These are phyloP conservation scores for Proterorhinus semilunaris DNA, from an alignment of 2,113 vertebrate genomes.

Conservation along the genomic window DNA sequence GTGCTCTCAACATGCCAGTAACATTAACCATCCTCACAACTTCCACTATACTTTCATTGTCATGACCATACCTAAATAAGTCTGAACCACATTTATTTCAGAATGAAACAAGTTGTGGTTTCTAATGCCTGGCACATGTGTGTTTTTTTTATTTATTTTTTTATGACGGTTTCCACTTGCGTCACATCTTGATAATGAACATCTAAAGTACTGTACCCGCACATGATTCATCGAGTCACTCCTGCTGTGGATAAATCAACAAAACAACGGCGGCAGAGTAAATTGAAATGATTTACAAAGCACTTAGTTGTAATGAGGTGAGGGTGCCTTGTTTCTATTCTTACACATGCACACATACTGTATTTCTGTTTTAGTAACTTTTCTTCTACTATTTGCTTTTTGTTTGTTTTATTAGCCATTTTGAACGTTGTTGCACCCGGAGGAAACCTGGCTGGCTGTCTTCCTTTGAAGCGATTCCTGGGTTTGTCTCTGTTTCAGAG, in stretches of 20 bases:
- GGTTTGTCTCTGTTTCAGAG: too few relatives aligned
- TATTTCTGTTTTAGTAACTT: slow-evolving; percentile 1
- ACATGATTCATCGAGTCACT: slow-evolving; percentile 11
- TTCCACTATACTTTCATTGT: neutral
- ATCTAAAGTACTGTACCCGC: neutral
- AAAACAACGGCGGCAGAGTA: slow-evolving; percentile 8
- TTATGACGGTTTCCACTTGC: neutral
- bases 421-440: slow-evolving; percentile 1
- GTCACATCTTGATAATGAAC: neutral
- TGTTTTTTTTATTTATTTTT: neutral
- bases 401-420: neutral
- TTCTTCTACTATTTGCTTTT: neutral
- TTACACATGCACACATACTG: slow-evolving; percentile 16
- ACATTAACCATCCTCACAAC: neutral
- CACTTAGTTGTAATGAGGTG: slow-evolving; percentile 12
- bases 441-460: too few relatives aligned
- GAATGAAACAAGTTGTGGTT: slow-evolving; percentile 1
- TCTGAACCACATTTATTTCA: neutral
- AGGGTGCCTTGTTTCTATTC: slow-evolving; percentile 8
- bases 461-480: too few relatives aligned
- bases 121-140: neutral
- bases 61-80: neutral
- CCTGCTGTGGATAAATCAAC: neutral
- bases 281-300: slow-evolving; percentile 17
- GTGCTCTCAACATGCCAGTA: neutral